These are phyloP conservation scores for Sebastes oblongus DNA, from an alignment of 2,797 vertebrate genomes.

Conservation along the genomic window DNA sequence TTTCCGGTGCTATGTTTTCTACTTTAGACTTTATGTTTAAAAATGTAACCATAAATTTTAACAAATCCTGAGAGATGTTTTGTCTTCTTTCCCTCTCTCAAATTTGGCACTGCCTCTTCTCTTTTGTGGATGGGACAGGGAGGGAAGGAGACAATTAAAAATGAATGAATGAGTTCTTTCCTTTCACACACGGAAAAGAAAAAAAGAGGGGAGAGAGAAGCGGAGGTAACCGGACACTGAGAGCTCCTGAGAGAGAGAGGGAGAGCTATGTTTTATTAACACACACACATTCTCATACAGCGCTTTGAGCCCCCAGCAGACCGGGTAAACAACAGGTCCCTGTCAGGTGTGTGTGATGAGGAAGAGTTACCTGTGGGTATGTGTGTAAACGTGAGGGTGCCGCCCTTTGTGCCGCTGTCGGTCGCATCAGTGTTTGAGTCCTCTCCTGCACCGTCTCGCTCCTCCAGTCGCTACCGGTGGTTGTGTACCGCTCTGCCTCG, in stretches of 20 bases:
- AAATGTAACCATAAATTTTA: not conserved
- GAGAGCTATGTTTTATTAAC: constrained; percentile 20
- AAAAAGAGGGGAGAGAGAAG: constrained; percentile 55
- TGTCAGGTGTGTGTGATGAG: constrained; percentile 53
- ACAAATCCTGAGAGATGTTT: constrained; percentile 25
- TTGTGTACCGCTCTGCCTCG: constrained; percentile 73
- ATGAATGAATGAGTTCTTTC: constrained; percentile 81
- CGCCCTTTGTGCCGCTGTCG: not conserved
- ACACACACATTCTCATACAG: constrained; percentile 42
- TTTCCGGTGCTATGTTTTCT: not conserved
- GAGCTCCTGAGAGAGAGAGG: constrained; percentile 48
- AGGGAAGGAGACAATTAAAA: constrained; percentile 77
- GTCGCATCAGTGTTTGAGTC: constrained; percentile 48
- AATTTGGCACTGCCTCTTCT: constrained; percentile 1
- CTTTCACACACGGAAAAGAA: constrained; percentile 78
- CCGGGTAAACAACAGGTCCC: constrained; percentile 55
- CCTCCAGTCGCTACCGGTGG: constrained; percentile 67
- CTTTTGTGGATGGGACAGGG: constrained; percentile 46
- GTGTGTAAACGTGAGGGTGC: constrained; percentile 32
- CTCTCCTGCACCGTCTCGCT: constrained; percentile 61
- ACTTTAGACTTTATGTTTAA: not conserved
- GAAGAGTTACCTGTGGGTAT: constrained; percentile 30
- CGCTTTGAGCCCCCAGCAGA: constrained; percentile 37
- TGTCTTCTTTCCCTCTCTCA: not conserved
- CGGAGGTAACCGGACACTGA: constrained; percentile 75